Conservation (phyloP, 2,113 vertebrate genomes). For the Emydura subglobosa region DNA sequence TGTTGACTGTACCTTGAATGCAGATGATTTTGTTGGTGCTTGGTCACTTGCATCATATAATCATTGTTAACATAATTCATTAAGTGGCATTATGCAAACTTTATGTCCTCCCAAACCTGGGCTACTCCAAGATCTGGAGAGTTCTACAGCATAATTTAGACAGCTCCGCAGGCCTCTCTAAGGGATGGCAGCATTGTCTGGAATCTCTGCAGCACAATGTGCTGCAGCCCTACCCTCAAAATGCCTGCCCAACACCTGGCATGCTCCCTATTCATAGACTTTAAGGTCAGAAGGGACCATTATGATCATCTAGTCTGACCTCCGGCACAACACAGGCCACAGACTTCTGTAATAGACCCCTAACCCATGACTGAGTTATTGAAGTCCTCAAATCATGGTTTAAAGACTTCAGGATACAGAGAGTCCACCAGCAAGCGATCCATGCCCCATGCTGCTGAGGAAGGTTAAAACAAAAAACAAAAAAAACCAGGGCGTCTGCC, state of each 20-base stretch:
- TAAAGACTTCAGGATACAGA: too few species aligned
- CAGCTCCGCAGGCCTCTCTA: neutral
- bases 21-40: neutral
- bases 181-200: neutral
- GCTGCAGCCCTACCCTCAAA: neutral
- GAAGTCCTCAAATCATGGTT: too few species aligned
- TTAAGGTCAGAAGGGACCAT: too few species aligned
- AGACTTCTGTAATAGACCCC: too few species aligned
- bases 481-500: too few species aligned
- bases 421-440: too few species aligned
- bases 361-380: too few species aligned
- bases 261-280: neutral
- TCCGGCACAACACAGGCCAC: too few species aligned
- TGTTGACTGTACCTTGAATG: neutral
- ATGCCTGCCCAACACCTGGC: neutral
- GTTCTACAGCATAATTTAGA: rapidly evolving
- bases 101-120: neutral
- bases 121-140: neutral
- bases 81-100: neutral
- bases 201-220: neutral
- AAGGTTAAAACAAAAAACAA: too few species aligned
- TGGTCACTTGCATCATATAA: neutral
- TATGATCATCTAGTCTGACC: too few species aligned
- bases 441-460: too few species aligned
- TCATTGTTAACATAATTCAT: neutral